Evolutionary conservation across 2,797 vertebrate genomes (phyloP).

Genomic region (Oreochromis grahami): DNA sequence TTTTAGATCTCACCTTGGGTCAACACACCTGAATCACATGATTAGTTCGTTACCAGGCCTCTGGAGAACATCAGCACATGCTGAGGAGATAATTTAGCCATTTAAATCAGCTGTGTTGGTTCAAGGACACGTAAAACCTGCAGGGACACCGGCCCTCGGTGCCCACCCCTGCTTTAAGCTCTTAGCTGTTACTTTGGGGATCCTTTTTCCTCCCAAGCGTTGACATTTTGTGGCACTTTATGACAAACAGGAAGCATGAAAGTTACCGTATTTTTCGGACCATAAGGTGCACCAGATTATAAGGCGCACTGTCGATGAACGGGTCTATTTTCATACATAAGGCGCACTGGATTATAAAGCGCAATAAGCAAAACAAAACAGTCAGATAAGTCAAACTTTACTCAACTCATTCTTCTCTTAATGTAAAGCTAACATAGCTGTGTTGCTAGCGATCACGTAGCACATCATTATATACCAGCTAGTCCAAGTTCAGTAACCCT

Average conservation of each 20-base stretch:
- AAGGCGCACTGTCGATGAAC: background rate
- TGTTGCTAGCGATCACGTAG: background rate
- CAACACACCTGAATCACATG: too few species aligned
- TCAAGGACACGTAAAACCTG: too few species aligned
- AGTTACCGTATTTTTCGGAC: background rate
- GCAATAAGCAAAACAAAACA: background rate
- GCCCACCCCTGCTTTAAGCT: too few species aligned
- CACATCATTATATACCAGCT: background rate
- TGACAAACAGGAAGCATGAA: background rate
- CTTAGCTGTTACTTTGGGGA: background rate
- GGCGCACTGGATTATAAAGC: background rate
- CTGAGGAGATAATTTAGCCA: too few species aligned
- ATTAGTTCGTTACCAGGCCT: too few species aligned
- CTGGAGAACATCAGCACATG: too few species aligned
- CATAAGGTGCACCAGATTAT: background rate
- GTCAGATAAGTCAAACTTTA: background rate
- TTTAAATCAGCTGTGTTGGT: too few species aligned
- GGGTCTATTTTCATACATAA: background rate
- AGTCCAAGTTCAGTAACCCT: background rate
- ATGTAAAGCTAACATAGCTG: background rate
- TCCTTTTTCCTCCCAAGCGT: background rate
- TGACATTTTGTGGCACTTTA: background rate
- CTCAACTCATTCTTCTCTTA: background rate
- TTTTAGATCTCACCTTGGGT: too few species aligned
- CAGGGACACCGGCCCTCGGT: too few species aligned